Percentiles rank a stretch among this genome's conserved stretches.
phyloP scores from a whole-genome alignment of 2,113 vertebrate genomes.

The Labeo rohita region DNA sequence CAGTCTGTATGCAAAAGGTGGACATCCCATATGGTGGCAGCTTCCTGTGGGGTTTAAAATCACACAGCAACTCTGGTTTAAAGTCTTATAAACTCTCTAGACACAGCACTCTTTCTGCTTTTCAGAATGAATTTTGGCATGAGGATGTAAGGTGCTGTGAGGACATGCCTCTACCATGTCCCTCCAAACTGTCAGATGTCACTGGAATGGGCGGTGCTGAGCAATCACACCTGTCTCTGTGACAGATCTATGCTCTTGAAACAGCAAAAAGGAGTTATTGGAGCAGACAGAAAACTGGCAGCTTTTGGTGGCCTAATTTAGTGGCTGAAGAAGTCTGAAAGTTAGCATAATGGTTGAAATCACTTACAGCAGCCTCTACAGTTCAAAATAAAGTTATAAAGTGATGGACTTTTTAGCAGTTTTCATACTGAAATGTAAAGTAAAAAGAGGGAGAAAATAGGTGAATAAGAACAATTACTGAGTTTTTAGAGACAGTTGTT shows the following conservation, averaged over 20 bases:
- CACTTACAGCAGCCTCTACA: not conserved
- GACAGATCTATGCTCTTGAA: not conserved
- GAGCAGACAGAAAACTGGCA: not conserved
- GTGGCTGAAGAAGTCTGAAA: not conserved
- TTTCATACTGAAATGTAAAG: not conserved
- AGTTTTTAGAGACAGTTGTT: too few species aligned
- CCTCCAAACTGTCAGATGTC: not conserved
- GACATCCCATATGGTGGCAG: not conserved
- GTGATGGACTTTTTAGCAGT: not conserved
- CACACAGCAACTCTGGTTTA: not conserved
- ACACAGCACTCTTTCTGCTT: not conserved
- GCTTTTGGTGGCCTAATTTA: not conserved
- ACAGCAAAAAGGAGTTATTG: not conserved
- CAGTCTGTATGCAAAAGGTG: not conserved
- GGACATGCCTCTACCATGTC: not conserved
- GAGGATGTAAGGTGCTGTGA: not conserved
- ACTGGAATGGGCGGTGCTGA: not conserved
- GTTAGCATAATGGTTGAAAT: not conserved
- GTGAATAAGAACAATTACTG: too few species aligned
- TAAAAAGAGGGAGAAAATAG: not conserved
- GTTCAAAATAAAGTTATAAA: not conserved
- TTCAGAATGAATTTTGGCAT: not conserved
- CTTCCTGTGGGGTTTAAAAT: slow-evolving; percentile 1
- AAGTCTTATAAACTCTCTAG: not conserved
- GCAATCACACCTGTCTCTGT: slow-evolving; percentile 17